phyloP scores from a whole-genome alignment of 2,113 vertebrate species.

The Egretta garzetta region DNA sequence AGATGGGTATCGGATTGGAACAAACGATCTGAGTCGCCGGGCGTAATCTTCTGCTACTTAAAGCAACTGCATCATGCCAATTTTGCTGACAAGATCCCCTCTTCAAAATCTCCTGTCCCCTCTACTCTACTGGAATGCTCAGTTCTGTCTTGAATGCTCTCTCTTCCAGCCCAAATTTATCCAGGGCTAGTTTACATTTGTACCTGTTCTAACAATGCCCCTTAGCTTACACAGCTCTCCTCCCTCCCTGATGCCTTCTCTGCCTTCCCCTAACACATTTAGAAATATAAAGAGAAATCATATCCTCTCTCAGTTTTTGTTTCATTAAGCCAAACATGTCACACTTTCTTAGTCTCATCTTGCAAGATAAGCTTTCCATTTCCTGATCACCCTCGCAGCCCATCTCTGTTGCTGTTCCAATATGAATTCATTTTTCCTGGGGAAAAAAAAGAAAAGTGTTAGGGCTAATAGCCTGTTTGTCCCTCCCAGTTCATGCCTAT shows the following conservation, averaged over 20 bases:
- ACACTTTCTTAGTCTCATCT: not conserved
- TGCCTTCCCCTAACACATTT: not conserved
- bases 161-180: not conserved
- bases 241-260: not conserved
- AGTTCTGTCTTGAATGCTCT: not conserved
- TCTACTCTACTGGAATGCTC: not conserved
- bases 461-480: not conserved
- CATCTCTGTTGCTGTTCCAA: not conserved
- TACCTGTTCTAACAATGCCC: not conserved
- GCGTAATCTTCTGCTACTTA: not conserved
- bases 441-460: not conserved
- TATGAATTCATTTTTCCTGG: not conserved
- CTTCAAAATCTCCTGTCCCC: accelerated
- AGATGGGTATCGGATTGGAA: not conserved
- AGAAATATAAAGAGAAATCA: not conserved
- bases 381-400: not conserved
- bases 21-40: accelerated
- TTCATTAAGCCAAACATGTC: not conserved
- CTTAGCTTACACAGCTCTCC: not conserved
- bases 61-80: not conserved
- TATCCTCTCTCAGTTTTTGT: not conserved
- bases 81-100: not conserved
- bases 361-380: conserved; percentile 12
- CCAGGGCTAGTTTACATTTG: not conserved
- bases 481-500: not conserved